These are phyloP conservation scores for Alviniconcha strummeri DNA, from an alignment of 2,888 invertebrate species.

Conservation along the genomic window DNA sequence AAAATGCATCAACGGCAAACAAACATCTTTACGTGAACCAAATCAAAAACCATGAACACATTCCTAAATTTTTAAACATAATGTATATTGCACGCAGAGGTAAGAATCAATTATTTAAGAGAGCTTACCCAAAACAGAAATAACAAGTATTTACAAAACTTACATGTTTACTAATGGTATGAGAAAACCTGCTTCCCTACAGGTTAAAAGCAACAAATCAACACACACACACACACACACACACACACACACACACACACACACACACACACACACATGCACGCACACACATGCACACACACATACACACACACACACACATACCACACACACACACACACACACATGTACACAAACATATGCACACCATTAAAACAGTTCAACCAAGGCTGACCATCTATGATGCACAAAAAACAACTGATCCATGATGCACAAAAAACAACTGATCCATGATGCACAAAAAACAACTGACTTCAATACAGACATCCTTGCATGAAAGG, in stretches of 20 bases:
- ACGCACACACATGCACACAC: background rate
- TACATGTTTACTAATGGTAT: too few species aligned
- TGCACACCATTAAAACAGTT: too few species aligned
- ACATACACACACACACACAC: background rate
- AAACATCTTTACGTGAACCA: too few species aligned
- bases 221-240: background rate
- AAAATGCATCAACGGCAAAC: too few species aligned
- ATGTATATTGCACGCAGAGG: background rate
- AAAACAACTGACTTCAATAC: too few species aligned
- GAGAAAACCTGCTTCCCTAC: background rate
- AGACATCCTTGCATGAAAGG: too few species aligned
- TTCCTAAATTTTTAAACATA: too few species aligned
- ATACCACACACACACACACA: constrained; percentile 7
- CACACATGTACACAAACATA: background rate
- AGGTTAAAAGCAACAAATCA: background rate
- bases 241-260: background rate
- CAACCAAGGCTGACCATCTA: too few species aligned
- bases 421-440: too few species aligned
- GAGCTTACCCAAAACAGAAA: background rate
- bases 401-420: too few species aligned
- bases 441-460: too few species aligned
- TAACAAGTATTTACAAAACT: background rate
- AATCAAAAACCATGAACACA: too few species aligned
- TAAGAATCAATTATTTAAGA: background rate
- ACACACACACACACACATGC: constrained; percentile 1